These are phyloP conservation scores for Diplazon laetatorius DNA, from an alignment of 2,888 invertebrate species.

Conservation along the genomic window DNA sequence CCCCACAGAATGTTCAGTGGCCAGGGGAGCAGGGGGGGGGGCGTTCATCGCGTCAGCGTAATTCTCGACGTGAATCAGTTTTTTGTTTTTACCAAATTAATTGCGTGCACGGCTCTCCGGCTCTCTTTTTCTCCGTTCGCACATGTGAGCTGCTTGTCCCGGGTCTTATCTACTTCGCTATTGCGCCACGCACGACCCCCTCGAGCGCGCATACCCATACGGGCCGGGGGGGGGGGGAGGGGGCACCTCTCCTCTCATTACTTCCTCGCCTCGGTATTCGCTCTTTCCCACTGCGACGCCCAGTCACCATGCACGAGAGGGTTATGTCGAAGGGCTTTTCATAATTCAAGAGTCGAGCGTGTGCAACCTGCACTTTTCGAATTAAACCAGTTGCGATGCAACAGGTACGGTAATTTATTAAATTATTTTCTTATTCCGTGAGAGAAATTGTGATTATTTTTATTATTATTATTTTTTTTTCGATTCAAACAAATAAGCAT, in stretches of 20 bases:
- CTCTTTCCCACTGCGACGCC: constrained; percentile 28
- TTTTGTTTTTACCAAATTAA: constrained; percentile 63
- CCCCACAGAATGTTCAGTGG: constrained; percentile 77
- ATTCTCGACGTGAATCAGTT: constrained; percentile 23
- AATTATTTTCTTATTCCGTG: not conserved
- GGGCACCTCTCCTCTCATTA: constrained; percentile 42
- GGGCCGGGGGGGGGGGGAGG: no score
- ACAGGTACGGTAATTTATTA: constrained; percentile 44
- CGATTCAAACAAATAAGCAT: not conserved
- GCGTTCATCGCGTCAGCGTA: constrained; percentile 64
- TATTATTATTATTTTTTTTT: no score
- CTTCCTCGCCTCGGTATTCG: constrained; percentile 40
- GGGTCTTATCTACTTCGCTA: constrained; percentile 39
- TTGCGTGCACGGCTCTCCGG: constrained; percentile 62
- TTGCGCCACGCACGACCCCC: constrained; percentile 46
- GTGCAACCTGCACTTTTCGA: constrained; percentile 31
- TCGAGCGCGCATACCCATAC: not conserved
- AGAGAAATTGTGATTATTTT: no score
- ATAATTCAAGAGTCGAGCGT: constrained; percentile 39
- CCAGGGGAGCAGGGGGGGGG: no score
- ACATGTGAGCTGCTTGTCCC: constrained; percentile 17
- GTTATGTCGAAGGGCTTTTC: constrained; percentile 48
- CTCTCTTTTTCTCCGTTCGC: constrained; percentile 45
- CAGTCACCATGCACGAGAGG: not conserved
- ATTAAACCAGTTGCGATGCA: constrained; percentile 42